phyloP scores from a whole-genome alignment of 2,888 invertebrate genomes.

The Folsomia candida region DNA sequence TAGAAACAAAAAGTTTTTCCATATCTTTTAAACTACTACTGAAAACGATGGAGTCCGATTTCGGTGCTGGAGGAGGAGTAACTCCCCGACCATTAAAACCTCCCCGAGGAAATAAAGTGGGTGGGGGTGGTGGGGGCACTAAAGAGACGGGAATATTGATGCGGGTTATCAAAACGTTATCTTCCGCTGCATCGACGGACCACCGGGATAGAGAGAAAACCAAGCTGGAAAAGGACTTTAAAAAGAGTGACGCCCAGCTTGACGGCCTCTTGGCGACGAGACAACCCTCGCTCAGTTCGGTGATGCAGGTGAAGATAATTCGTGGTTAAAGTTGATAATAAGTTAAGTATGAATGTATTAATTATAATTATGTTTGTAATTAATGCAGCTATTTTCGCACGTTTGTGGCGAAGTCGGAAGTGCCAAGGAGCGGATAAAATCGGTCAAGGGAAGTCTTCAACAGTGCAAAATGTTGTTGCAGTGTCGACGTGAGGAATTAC shows the following conservation, averaged over 20 bases:
- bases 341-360: no score
- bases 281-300: constrained; percentile 80
- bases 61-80: no score
- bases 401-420: constrained; percentile 74
- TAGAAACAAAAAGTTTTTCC: no score
- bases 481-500: constrained; percentile 86
- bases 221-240: constrained; percentile 89
- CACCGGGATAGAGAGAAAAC: constrained; percentile 83
- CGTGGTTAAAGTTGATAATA: neutral
- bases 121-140: constrained; percentile 62
- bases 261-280: constrained; percentile 85
- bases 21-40: no score
- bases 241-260: constrained; percentile 81
- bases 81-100: constrained; percentile 77
- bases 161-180: constrained; percentile 90
- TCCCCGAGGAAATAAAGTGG: constrained; percentile 74
- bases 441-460: constrained; percentile 75
- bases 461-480: constrained; percentile 82
- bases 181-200: constrained; percentile 89
- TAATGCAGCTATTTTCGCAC: constrained; percentile 71
- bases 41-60: no score
- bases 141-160: constrained; percentile 87
- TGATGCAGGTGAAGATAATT: constrained; percentile 58
- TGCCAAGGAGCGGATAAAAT: constrained; percentile 71
- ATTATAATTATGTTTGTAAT: no score